Conservation (phyloP, 2,888 invertebrate genomes). For the Drosophila pegasa region DNA sequence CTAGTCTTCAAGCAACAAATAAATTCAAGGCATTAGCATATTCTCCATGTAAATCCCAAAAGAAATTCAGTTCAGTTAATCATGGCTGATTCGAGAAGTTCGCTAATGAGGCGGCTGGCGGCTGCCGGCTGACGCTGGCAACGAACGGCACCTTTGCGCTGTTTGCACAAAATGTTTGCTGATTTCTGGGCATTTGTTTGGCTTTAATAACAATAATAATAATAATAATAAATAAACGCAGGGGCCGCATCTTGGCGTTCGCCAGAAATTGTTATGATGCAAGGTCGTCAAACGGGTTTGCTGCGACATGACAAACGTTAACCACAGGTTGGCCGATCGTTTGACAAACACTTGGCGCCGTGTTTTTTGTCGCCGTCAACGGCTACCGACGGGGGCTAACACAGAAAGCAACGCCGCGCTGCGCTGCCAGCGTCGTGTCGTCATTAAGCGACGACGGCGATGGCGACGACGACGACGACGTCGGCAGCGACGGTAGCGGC, state of each 20-base stretch:
- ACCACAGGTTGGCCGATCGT: slow-evolving; percentile 78
- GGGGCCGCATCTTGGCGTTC: slow-evolving; percentile 16
- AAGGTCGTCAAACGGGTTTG: slow-evolving; percentile 84
- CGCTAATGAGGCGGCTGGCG: slow-evolving; percentile 14
- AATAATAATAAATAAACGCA: slow-evolving; percentile 5
- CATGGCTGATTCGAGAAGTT: neutral
- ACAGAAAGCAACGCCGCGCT: slow-evolving; percentile 20
- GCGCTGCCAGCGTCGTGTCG: slow-evolving; percentile 53
- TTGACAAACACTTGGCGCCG: slow-evolving; percentile 81
- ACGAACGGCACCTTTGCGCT: slow-evolving; percentile 35
- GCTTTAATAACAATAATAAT: slow-evolving; percentile 34
- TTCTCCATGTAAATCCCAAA: slow-evolving; percentile 10
- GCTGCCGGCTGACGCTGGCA: slow-evolving; percentile 16
- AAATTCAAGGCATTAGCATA: neutral
- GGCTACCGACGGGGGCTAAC: slow-evolving; percentile 53
- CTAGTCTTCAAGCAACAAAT: neutral
- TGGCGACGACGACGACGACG: too few species aligned
- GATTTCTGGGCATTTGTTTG: slow-evolving; percentile 72
- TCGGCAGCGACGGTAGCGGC: slow-evolving; percentile 18
- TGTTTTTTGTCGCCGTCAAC: slow-evolving; percentile 75
- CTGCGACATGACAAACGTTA: slow-evolving; percentile 68
- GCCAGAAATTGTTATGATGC: slow-evolving; percentile 79
- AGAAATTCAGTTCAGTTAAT: neutral
- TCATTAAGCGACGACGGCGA: slow-evolving; percentile 57
- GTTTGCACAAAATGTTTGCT: slow-evolving; percentile 46